phyloP scores from a whole-genome alignment of 2,888 invertebrate genomes.

The Allygus modestus region DNA sequence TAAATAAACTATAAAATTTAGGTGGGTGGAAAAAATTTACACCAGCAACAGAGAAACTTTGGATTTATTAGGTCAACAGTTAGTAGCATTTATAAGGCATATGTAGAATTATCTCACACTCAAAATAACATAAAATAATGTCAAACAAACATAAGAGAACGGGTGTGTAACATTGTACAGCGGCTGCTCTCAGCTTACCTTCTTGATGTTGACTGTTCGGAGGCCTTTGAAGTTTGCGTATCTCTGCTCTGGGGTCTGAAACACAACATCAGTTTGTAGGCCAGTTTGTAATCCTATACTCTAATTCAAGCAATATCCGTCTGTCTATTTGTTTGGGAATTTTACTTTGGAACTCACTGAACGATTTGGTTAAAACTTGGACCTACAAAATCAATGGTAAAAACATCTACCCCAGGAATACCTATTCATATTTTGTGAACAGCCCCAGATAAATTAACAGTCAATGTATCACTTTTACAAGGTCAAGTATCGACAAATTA shows the following conservation, averaged over 20 bases:
- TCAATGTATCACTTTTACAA: no score
- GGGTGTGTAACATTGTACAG: neutral
- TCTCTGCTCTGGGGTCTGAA: constrained; percentile 83
- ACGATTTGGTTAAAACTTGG: no score
- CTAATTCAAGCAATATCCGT: no score
- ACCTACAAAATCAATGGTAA: no score
- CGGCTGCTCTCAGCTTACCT: constrained; percentile 77
- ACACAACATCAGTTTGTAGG: no score
- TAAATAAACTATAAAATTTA: neutral
- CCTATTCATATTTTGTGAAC: no score
- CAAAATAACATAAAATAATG: constrained; percentile 28
- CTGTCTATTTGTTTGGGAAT: no score
- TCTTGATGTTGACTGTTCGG: constrained; percentile 88
- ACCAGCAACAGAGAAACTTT: constrained; percentile 25
- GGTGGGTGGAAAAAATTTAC: constrained; percentile 32
- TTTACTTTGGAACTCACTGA: no score
- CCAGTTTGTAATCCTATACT: no score
- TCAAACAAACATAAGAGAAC: neutral
- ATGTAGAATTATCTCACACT: neutral
- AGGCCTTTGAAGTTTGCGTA: constrained; percentile 88
- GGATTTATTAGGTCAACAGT: constrained; percentile 23
- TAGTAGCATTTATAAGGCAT: constrained; percentile 11
- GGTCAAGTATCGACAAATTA: no score
- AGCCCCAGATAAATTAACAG: no score
- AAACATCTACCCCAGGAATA: no score